These are phyloP conservation scores for Pterocles gutturalis DNA, from an alignment of 2,113 vertebrate species.

Conservation along the genomic window DNA sequence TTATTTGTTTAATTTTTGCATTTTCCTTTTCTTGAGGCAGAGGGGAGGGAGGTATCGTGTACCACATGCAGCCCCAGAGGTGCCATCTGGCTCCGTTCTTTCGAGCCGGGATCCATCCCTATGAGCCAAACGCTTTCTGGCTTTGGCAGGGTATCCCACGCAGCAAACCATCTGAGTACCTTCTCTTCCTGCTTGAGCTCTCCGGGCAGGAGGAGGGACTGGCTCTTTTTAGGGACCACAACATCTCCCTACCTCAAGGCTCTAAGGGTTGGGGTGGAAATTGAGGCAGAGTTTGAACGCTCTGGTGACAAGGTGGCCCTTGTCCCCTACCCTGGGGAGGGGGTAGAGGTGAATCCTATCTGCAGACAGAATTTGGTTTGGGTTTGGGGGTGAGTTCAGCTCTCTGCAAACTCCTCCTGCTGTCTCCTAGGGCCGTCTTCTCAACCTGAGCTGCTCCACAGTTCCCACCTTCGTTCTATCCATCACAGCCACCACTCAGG, in stretches of 20 bases:
- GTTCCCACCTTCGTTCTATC: conserved; percentile 98
- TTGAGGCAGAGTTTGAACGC: background rate
- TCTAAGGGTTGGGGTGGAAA: background rate
- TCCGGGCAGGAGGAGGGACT: background rate
- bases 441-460: conserved; percentile 97
- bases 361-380: rapidly evolving
- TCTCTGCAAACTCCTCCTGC: background rate
- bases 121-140: background rate
- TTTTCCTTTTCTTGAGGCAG: background rate
- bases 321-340: background rate
- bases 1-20: rapidly evolving
- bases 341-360: background rate
- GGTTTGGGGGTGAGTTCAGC: background rate
- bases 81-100: background rate
- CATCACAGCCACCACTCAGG: conserved; percentile 98
- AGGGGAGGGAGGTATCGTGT: background rate
- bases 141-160: background rate
- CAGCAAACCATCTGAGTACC: background rate
- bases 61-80: background rate
- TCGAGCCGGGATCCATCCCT: background rate
- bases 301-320: background rate
- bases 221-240: background rate
- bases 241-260: background rate
- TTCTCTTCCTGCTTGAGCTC: background rate
- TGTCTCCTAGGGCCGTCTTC: conserved; percentile 88